A percentile compares a stretch with the other conserved stretches of the same genome.
Evolutionary conservation across 2,888 invertebrate species (phyloP).

Genomic region (Thelaira solivaga): DNA sequence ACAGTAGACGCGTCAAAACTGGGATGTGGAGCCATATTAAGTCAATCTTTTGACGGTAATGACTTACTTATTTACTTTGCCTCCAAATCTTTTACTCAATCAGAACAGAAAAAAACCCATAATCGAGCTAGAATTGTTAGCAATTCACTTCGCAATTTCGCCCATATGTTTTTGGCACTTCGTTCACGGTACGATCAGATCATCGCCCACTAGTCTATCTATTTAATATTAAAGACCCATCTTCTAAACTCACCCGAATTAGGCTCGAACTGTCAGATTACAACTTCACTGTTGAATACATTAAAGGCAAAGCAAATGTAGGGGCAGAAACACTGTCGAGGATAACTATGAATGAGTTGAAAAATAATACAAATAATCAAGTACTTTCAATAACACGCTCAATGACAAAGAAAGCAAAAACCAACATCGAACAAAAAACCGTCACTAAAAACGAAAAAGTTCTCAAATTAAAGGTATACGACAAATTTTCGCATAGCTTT

Average conservation of each 20-base stretch:
- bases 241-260: too few relatives aligned
- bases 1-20: slow-evolving; percentile 44
- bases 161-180: slow-evolving; percentile 59
- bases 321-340: too few relatives aligned
- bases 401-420: neutral
- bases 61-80: slow-evolving; percentile 14
- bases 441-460: neutral
- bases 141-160: slow-evolving; percentile 59
- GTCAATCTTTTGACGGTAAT: slow-evolving; percentile 1
- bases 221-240: too few relatives aligned
- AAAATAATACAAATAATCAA: neutral
- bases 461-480: neutral
- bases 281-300: too few relatives aligned
- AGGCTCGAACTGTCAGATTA: too few relatives aligned
- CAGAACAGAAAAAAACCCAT: slow-evolving; percentile 32
- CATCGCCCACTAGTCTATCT: neutral
- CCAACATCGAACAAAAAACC: neutral
- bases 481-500: neutral
- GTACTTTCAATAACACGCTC: neutral
- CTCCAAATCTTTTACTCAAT: slow-evolving; percentile 1
- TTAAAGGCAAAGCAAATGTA: too few relatives aligned
- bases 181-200: slow-evolving; percentile 57
- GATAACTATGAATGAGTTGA: slow-evolving; percentile 32
- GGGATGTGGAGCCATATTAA: slow-evolving; percentile 39
- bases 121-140: slow-evolving; percentile 19